These are phyloP conservation scores for Diabrotica virgifera DNA, from an alignment of 1,140 invertebrate species.

Conservation along the genomic window DNA sequence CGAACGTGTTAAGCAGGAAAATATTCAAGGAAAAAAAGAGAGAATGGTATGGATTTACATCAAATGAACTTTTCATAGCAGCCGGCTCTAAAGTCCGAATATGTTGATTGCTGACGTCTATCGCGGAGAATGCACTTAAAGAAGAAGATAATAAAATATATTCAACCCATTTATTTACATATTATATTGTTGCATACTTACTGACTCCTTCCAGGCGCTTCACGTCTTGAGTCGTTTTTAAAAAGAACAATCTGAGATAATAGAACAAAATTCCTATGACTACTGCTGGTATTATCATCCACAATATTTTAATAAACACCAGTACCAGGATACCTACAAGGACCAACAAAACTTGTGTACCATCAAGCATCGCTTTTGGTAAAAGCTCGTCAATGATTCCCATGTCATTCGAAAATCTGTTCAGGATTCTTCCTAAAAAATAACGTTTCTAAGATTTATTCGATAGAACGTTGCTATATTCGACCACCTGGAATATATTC, in stretches of 20 bases:
- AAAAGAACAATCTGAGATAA: conserved; percentile 71
- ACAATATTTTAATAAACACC: conserved; percentile 69
- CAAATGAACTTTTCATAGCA: too few relatives aligned
- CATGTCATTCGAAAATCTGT: conserved; percentile 75
- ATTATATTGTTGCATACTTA: not conserved
- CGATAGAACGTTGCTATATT: too few relatives aligned
- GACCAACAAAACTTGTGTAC: conserved; percentile 65
- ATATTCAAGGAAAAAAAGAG: too few relatives aligned
- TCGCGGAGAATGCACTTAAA: too few relatives aligned
- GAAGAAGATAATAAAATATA: too few relatives aligned
- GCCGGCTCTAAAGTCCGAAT: too few relatives aligned
- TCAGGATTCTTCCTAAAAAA: conserved; percentile 60
- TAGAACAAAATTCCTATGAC: conserved; percentile 69
- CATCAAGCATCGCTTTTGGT: conserved; percentile 75
- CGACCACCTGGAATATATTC: too few relatives aligned
- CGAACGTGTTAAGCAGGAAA: too few relatives aligned
- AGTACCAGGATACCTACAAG: conserved; percentile 53
- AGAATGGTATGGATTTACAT: too few relatives aligned
- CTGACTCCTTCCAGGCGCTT: conserved; percentile 78
- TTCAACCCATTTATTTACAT: too few relatives aligned
- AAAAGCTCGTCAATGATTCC: conserved; percentile 83
- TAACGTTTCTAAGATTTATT: too few relatives aligned
- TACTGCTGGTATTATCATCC: conserved; percentile 67
- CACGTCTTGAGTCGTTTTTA: conserved; percentile 78
- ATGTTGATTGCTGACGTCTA: too few relatives aligned